These are phyloP conservation scores for Macrosteles quadrilineatus DNA, from an alignment of 1,140 invertebrate species.

Conservation along the genomic window DNA sequence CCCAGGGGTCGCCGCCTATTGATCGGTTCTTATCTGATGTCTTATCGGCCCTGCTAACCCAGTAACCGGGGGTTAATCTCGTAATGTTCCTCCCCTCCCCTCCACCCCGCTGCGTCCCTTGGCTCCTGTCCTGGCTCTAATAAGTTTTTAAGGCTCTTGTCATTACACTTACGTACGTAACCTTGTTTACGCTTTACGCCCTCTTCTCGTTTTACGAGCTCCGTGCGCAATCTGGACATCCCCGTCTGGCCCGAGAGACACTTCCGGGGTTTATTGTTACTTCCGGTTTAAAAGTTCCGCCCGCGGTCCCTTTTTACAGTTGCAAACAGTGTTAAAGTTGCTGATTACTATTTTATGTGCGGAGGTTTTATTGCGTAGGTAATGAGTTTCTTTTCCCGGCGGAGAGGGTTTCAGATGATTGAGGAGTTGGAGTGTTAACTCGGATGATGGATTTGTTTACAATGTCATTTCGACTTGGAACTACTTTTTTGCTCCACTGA, in stretches of 20 bases:
- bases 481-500: too few relatives aligned
- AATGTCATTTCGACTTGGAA: too few relatives aligned
- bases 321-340: constrained; percentile 12
- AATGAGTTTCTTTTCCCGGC: background rate
- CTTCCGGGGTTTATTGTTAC: constrained; percentile 7
- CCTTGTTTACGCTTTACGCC: constrained; percentile 15
- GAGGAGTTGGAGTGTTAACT: too few relatives aligned
- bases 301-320: constrained; percentile 7
- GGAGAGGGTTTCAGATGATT: too few relatives aligned
- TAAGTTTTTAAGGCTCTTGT: constrained; percentile 25
- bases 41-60: constrained; percentile 8
- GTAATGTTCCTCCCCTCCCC: constrained; percentile 1
- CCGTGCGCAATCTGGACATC: constrained; percentile 15
- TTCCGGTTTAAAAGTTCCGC: constrained; percentile 8
- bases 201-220: constrained; percentile 13
- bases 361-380: background rate
- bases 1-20: background rate
- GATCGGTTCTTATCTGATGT: background rate
- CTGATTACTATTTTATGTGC: constrained; percentile 13
- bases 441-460: too few relatives aligned
- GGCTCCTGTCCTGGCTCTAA: constrained; percentile 1
- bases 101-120: background rate
- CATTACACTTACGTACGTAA: constrained; percentile 6
- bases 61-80: constrained; percentile 5
- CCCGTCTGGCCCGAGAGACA: background rate